Evolutionary conservation across 2,113 vertebrate genomes (phyloP).

Genomic region (Myiopsitta monachus): DNA sequence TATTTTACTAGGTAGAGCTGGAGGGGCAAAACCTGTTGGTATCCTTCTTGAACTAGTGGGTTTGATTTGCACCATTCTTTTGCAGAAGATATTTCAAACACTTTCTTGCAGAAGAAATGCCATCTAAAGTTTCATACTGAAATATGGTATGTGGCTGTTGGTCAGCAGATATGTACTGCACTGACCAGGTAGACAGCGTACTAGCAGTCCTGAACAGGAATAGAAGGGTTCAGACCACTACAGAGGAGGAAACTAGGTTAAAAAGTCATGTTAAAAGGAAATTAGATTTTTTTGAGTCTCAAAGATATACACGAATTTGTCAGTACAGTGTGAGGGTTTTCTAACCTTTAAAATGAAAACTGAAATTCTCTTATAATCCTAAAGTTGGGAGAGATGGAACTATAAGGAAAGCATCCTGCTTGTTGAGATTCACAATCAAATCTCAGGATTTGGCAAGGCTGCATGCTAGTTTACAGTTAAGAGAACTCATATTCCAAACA

Average conservation of each 20-base stretch:
- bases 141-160: not conserved
- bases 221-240: not conserved
- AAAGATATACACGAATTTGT: not conserved
- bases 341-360: not conserved
- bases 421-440: not conserved
- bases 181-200: not conserved
- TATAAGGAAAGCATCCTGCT: not conserved
- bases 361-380: not conserved
- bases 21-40: not conserved
- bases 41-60: not conserved
- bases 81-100: not conserved
- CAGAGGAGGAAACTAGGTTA: not conserved
- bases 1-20: not conserved
- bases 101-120: not conserved
- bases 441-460: not conserved
- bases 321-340: not conserved
- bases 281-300: not conserved
- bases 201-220: not conserved
- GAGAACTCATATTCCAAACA: not conserved
- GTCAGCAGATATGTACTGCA: not conserved
- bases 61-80: slow-evolving; percentile 5
- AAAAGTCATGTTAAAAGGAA: not conserved
- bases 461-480: not conserved
- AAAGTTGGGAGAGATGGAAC: not conserved
- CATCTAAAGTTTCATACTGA: not conserved